Base-by-base conservation (phyloP, 2,888 invertebrate genomes). In the Lottia gigantea region DNA sequence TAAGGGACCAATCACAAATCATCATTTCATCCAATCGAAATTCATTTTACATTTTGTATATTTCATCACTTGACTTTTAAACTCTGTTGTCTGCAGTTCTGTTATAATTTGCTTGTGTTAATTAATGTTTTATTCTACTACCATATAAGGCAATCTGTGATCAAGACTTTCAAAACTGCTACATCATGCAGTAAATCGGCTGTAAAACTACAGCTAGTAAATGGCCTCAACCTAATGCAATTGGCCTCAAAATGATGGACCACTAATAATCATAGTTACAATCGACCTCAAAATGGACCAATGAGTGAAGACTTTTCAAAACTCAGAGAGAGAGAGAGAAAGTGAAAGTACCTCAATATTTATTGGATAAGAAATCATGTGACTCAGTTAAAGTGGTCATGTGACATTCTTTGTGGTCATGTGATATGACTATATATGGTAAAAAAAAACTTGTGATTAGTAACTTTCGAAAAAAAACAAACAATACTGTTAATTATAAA, bases 81-180 rank as follows among this genome's bases (percentile, higher is more conserved):
- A 23, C 23, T 55, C 55, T 55, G 55, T 55, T 19, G 19, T 55
- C 40, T 40, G 40, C 40, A 40, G 40, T 40, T 40, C 40, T 40
- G 40, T 40, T 40, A 40, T 40, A 8, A 6, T 40, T 55, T 19
- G 55, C 55, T 55, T 55, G 23, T 55, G 19, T 55, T 23, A 8
- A 23, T 55, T 23, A 8, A 23, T 55, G 19, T 55, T 55, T 55
- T 19, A n/a, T 55, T 23, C 55, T 55, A 55, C 55, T 55, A 55
- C 23, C 55, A 55, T 55, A 55, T 55, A 55, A 55, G 55, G 55
- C 55, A 23, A 55, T 23, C 55, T 55, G 55, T 55, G 55, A 55
- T 55, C 23, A 23, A 55, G 23, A 55, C 55, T 55, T 23, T 55
- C 12, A 11, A 55, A 55, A 55, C 55, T 55, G 55, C 40, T 40